Evolutionary conservation across 2,113 vertebrate species (phyloP), one percentile per base, ranked within the genome.

Genomic region (Neolamprologus devosi): DNA sequence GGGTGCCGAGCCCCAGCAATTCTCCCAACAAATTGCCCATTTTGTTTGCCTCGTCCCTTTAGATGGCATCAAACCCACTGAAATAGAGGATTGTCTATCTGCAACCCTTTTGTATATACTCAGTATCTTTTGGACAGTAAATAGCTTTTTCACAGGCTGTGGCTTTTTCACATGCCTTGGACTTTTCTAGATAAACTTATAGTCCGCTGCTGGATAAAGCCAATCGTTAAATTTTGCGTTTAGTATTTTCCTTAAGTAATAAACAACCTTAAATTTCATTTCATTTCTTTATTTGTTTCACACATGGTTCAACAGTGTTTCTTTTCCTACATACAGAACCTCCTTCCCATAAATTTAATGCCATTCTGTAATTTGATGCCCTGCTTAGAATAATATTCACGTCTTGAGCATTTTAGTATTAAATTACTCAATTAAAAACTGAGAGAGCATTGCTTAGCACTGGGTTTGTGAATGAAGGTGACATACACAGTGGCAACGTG

Each of bases 31-130:
- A 95, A 94, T 94, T 91, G 88, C 11, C 81, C 87, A 84, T 91
- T 95, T 93, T 89, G 84, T 94, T 93, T 92, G 90, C 85, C 42
- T 86, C 86, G 23, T 94, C 51, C 65, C 26, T 91, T 92, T 82
- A 30, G 88, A 93, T 86, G 75, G 30, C 58, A 63, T 63, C 58
- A 11, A 35, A 63, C 58, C 58, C 30, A 63, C 30, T 63, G 58
- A 63, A 63, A 63, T 63, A 63, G 30, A 63, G 58, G 30, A 63
- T 63, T 63, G 58, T 35, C 58, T 92, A 93, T 94, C 94, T 91
- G n/a, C 73, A 9, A 23, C 45, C 53, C 78, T 82, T 89, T 91
- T 92, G 78, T 88, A 81, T 87, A 68, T 21, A 80, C 70, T 90
- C 65, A 12, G 57, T 84, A 84, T 86, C 70, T 60, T 89, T 82